Percentiles rank a stretch among this genome's conserved stretches.
Evolutionary conservation across 2,797 vertebrate species (phyloP).

Genomic region (Falco cherrug): DNA sequence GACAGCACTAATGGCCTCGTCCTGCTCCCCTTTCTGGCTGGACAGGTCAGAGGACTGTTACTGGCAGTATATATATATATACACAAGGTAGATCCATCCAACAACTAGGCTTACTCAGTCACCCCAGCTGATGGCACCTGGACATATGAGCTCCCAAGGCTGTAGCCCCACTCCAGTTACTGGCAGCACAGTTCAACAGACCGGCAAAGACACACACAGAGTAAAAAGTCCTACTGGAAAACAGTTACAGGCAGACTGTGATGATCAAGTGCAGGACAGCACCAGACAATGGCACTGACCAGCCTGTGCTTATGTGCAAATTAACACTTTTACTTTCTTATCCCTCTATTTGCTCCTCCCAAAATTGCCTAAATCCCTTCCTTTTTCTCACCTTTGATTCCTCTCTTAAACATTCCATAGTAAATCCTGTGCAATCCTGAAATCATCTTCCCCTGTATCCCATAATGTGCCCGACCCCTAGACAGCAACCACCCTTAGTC

Average conservation of each 20-base stretch:
- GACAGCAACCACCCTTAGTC: not conserved
- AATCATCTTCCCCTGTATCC: not conserved
- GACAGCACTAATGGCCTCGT: not conserved
- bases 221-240: not conserved
- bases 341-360: not conserved
- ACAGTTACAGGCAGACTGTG: not conserved
- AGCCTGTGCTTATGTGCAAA: not conserved
- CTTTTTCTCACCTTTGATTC: not conserved
- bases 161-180: not conserved
- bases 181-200: not conserved
- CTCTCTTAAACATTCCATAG: not conserved
- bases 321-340: not conserved
- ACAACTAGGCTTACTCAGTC: not conserved
- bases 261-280: not conserved
- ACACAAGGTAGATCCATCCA: accelerated
- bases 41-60: not conserved
- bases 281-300: not conserved
- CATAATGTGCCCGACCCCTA: accelerated
- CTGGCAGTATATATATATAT: accelerated
- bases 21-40: not conserved
- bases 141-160: accelerated
- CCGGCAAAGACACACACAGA: not conserved
- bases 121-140: not conserved
- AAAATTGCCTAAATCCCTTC: not conserved
- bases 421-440: not conserved